Evolutionary conservation across 2,113 vertebrate species (phyloP), one percentile per base, ranked within the genome.

Genomic region (Chrysemys picta): DNA sequence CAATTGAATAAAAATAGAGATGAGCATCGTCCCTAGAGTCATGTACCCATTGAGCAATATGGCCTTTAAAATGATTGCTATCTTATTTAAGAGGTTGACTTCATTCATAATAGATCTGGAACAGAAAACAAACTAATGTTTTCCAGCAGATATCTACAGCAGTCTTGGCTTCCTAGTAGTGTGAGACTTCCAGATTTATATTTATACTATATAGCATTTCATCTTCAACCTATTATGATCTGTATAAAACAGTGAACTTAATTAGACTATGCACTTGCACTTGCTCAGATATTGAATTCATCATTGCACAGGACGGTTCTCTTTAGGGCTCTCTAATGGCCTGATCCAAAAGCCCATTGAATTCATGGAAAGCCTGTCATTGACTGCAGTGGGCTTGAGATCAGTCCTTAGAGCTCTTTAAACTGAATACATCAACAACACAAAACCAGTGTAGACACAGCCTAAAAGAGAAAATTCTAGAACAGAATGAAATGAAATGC

Each of bases 401-500:
- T 78, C 50, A 65, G 90, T 84, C 89, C 62, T 2, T 22, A 21
- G 86, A 86, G 38, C 80, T 88, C 53, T 69, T 65, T 22, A 29
- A 17, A 5, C 49, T 84, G 45, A 10, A 62, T 85, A 38, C 42
- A 86, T 72, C 72, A 95, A 35, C 56, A 94, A 1, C 83, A 88
- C 0, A 0, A 85, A 97, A 57, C 49, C 22, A 8, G 82, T 87
- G 42, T 93, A 96, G 91, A 57, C 65, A 89, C 29, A 84, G 54
- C 84, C 89, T 87, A 42, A 94, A 54, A 85, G 85, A 65, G 78
- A 75, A 93, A 91, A 85, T 89, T 90, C 89, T 91, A 93, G 85
- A 95, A 93, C 62, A 89, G 85, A 95, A 82, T 93, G 93, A 91
- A 96, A 93, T 94, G 90, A 95, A 96, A 95, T 92, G 47, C 79